Evolutionary conservation across 2,113 vertebrate genomes (phyloP).

Genomic region (Rutilus rutilus): DNA sequence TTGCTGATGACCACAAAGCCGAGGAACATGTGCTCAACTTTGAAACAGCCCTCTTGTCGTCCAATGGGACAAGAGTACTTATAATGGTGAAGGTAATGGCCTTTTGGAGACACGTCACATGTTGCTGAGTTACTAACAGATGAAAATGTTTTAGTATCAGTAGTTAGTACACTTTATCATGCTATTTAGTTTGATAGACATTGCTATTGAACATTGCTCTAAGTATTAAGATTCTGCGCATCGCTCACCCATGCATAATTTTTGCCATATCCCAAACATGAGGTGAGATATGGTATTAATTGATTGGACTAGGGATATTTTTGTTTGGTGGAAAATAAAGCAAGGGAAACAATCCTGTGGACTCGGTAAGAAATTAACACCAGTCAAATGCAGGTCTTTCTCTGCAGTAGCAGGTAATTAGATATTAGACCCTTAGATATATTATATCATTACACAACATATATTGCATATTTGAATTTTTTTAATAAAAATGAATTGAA

Average conservation of each 20-base stretch:
- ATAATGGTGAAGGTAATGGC: background rate
- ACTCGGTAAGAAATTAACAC: background rate
- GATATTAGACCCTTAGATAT: too few species aligned
- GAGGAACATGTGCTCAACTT: conserved; percentile 77
- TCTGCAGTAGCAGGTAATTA: background rate
- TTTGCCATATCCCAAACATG: background rate
- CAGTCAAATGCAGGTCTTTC: background rate
- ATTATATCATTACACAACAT: too few species aligned
- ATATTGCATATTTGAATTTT: too few species aligned
- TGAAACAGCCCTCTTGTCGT: conserved; percentile 3
- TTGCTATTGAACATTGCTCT: background rate
- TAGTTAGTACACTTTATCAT: background rate
- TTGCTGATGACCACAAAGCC: conserved; percentile 82
- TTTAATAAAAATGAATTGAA: too few species aligned
- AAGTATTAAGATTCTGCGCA: background rate
- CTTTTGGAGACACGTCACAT: conserved; percentile 11
- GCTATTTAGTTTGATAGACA: background rate
- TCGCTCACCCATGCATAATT: background rate
- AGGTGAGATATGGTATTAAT: background rate
- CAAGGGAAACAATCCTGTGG: background rate
- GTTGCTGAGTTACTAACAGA: conserved; percentile 14
- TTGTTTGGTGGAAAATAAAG: too few species aligned
- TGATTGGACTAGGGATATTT: too few species aligned
- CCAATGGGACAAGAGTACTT: conserved; percentile 10
- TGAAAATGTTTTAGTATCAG: background rate